Base-by-base conservation (phyloP, 2,888 invertebrate species). In the Sarcophaga subvicina region DNA sequence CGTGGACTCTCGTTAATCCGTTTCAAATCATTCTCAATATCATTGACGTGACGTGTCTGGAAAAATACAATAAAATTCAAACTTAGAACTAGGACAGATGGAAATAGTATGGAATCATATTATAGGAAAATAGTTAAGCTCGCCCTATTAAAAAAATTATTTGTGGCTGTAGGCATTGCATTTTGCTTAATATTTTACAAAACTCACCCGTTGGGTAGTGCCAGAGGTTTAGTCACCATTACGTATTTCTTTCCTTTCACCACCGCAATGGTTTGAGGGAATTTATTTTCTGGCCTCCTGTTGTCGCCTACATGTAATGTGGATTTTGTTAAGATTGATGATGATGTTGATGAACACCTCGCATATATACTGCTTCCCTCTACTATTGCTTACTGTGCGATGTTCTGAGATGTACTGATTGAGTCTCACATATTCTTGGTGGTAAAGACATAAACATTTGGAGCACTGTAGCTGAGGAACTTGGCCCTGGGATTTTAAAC, bases 171-270 rank as follows among this genome's bases (percentile, higher is more conserved):
- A 12, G 54, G 54, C 17, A 37, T 37, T 37, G 37, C 37, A 37
- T 47, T 81, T 70, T 81, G 17, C 75, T 87, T 87, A 89, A 88
- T 89, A 89, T 89, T 87, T 88, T 88, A 87, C 80, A 78, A 80
- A 88, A 90, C 89, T 81, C 90, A 89, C 80, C 89, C 88, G 78
- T 79, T 22, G 22, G 22, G 22, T 22, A 22, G 22, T 22, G 22
- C 22, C 22, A 88, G 64, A 10, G 90, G 89, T 78, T 91, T 91
- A 47, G 90, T 96, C 83, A 97, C 96, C 84, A 97, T 95, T 64
- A 97, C 95, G 91, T 96, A 97, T 90, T 96, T 95, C 89, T 95
- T 95, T 0, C 96, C 96, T 88, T 95, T 96, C 90, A 97, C 94
- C 82, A 95, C 93, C 47, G 96, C 96, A 71, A 97, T 94, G 85